Evolutionary conservation across 2,113 vertebrate genomes (phyloP), one percentile per base, ranked within the genome.

Genomic region (Vimba vimba): DNA sequence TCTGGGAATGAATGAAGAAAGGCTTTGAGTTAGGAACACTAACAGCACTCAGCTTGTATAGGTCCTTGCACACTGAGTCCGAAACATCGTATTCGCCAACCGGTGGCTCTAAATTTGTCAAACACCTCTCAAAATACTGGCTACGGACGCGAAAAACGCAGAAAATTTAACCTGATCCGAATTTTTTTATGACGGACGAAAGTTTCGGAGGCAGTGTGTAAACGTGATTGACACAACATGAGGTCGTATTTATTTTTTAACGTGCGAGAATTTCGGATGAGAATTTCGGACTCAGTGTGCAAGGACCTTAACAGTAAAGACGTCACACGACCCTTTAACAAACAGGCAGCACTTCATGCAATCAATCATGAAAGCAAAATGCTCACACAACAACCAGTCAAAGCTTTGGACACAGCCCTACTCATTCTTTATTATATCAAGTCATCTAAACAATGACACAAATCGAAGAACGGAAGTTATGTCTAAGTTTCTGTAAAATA

Each of bases 1-100:
- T 98, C 98, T 99, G 95, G 85, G 94, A 94, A 96, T 86, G 92
- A 92, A 94, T 33, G 0, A 36, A 68, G 57, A 66, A 52, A 57
- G 36, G 27, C 7, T 17, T 52, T 23, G 10, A 0, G 19, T 69
- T 47, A 80, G 15, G 36, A 43, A 1, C 21, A 23, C 13, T 25
- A 45, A 62, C 12, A 43, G 23, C 5, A 39, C 27, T 60, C 12
- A 2, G 73, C 5, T n/a, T 21, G 17, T 52, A 15, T 15, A 13
- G 4, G 2, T 6, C 8, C 8, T 10, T 43, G 43, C 43, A 43
- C 43, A 43, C 43, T 9, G 43, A 43, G 43, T 43, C 43, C 2
- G 43, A 43, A 10, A 43, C n/a, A n/a, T n/a, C 43, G 8, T 10
- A 43, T 43, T 43, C 43, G 43, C 9, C 43, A 43, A 10, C 9